phyloP scores from a whole-genome alignment of 92 coral and sea anemone species.

The Phenganax marumi region DNA sequence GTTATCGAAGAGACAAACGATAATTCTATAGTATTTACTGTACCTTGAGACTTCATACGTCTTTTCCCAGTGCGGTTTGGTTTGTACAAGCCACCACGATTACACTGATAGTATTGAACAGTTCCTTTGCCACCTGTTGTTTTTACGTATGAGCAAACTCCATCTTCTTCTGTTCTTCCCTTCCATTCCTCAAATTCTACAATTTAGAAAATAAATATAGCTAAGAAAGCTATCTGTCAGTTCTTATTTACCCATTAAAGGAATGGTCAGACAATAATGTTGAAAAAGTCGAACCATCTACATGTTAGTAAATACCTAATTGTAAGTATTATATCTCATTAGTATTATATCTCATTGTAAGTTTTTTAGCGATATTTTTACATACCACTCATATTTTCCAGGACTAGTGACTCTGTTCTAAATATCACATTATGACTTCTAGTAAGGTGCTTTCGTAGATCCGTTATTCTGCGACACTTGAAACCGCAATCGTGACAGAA shows the following conservation, averaged over 20 bases:
- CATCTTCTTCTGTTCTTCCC: constrained; percentile 4
- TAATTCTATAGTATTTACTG: not conserved
- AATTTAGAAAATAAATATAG: not conserved
- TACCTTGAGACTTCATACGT: constrained; percentile 36
- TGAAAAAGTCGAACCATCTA: not conserved
- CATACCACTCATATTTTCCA: constrained; percentile 37
- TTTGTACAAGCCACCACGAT: constrained; percentile 20
- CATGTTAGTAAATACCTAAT: not conserved
- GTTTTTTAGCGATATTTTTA: not conserved
- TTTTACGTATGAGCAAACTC: constrained; percentile 7
- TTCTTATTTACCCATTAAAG: not conserved
- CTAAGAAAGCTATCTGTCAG: not conserved
- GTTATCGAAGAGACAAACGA: no score
- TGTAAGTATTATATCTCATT: not conserved
- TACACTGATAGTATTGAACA: constrained; percentile 30
- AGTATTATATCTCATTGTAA: not conserved
- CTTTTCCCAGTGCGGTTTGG: constrained; percentile 14
- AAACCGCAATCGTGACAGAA: constrained; percentile 45
- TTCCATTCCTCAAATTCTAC: constrained; percentile 35
- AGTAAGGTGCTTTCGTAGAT: constrained; percentile 42
- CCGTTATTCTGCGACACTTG: constrained; percentile 44
- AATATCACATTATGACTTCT: constrained; percentile 39
- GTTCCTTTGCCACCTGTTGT: constrained; percentile 16
- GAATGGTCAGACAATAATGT: not conserved
- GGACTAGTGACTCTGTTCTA: constrained; percentile 21